phyloP scores from a whole-genome alignment of 2,113 vertebrate species.

The Oceanites oceanicus region DNA sequence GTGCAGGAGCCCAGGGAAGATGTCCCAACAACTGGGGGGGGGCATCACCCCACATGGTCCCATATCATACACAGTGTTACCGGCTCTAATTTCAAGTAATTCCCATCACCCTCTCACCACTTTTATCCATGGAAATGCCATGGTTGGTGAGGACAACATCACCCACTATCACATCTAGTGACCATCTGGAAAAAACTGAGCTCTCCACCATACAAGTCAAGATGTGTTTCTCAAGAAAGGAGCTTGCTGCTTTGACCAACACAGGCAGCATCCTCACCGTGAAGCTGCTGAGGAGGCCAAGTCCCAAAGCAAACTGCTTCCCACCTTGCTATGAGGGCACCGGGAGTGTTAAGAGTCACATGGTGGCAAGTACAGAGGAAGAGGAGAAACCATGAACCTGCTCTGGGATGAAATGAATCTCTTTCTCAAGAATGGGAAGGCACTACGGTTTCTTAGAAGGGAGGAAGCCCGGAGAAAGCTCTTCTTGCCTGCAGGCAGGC shows the following conservation, averaged over 20 bases:
- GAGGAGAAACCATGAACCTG: not conserved
- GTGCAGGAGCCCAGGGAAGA: not conserved
- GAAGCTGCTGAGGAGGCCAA: not conserved
- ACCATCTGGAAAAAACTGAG: not conserved
- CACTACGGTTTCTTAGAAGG: not conserved
- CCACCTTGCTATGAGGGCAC: not conserved
- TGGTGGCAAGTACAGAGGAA: not conserved
- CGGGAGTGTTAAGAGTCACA: not conserved
- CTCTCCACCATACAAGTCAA: not conserved
- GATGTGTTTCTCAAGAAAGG: not conserved
- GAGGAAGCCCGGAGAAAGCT: not conserved
- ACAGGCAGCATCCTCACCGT: not conserved
- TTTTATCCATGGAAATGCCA: not conserved
- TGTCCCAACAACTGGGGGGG: not conserved
- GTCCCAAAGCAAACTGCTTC: not conserved
- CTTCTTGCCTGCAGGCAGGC: not conserved
- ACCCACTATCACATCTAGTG: not conserved
- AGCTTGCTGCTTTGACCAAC: not conserved
- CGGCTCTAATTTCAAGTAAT: not conserved
- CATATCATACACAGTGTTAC: not conserved
- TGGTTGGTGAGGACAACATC: not conserved
- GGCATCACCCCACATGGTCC: not conserved
- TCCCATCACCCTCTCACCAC: not conserved
- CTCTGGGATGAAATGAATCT: not conserved
- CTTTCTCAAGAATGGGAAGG: not conserved